These are phyloP conservation scores for Coryphaenoides rupestris DNA, from an alignment of 2,113 vertebrate species.

Conservation along the genomic window DNA sequence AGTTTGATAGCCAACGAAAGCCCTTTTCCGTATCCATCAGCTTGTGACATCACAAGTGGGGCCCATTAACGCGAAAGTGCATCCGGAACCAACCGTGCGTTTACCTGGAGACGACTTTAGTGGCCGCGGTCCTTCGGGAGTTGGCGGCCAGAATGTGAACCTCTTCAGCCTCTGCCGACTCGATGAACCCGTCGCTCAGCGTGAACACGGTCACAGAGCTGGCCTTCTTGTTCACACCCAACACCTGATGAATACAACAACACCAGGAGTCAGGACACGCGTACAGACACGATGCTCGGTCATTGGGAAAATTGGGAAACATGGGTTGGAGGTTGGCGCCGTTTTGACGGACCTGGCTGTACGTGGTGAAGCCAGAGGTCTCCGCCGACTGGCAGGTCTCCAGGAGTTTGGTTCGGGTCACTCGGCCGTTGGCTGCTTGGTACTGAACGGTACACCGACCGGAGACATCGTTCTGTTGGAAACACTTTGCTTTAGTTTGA, in stretches of 20 bases:
- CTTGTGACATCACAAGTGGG: no score
- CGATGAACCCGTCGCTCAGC: conserved; percentile 85
- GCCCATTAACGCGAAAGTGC: no score
- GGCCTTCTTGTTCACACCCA: conserved; percentile 79
- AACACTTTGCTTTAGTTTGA: neutral
- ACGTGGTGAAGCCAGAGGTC: conserved; percentile 81
- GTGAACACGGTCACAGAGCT: conserved; percentile 83
- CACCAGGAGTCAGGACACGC: neutral
- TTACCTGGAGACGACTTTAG: conserved; percentile 86
- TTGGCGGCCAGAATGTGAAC: conserved; percentile 73
- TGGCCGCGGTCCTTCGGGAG: conserved; percentile 62
- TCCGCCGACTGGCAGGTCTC: conserved; percentile 81
- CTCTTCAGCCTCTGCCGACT: conserved; percentile 83
- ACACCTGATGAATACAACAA: conserved; percentile 71
- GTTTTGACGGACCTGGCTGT: conserved; percentile 73
- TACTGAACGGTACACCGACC: conserved; percentile 88
- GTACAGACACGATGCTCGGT: neutral
- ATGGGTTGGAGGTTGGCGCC: neutral
- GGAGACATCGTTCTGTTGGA: conserved; percentile 84
- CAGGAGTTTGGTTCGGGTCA: conserved; percentile 84
- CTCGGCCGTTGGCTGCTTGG: conserved; percentile 74
- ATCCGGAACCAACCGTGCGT: neutral
- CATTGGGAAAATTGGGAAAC: neutral
- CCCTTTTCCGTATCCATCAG: no score
- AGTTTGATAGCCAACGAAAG: no score